These are phyloP conservation scores for Pollenia amentaria DNA, from an alignment of 2,888 invertebrate genomes.

Conservation along the genomic window DNA sequence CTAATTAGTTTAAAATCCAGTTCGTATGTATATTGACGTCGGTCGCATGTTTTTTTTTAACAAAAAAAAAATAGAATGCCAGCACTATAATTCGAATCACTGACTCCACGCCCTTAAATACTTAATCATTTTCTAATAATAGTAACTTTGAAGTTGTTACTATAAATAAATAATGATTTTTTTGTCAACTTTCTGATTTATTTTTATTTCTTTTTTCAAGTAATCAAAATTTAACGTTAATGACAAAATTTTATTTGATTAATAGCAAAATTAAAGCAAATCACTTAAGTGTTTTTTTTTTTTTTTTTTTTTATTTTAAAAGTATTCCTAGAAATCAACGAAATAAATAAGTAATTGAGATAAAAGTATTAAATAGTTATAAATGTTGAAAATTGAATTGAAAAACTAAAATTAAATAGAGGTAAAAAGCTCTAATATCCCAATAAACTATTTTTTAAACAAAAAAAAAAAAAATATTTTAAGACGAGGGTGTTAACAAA, in stretches of 20 bases:
- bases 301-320: too few species aligned
- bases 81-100: not conserved
- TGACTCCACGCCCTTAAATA: conserved; percentile 2
- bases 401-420: not conserved
- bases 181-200: not conserved
- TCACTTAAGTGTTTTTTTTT: not conserved
- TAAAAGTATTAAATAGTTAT: not conserved
- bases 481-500: conserved; percentile 17
- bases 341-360: not conserved
- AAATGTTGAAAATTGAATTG: too few species aligned
- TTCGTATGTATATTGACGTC: too few species aligned
- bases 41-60: too few species aligned
- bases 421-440: not conserved
- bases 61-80: not conserved
- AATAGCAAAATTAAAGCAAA: conserved; percentile 25
- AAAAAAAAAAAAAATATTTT: not conserved
- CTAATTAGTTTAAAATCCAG: too few species aligned
- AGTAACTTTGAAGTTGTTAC: conserved; percentile 7
- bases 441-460: not conserved
- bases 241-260: conserved; percentile 32
- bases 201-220: conserved; percentile 26
- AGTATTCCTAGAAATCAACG: conserved; percentile 22
- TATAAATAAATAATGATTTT: conserved; percentile 2
- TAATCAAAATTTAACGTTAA: conserved; percentile 26
- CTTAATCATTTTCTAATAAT: conserved; percentile 16